Evolutionary conservation across 2,888 invertebrate species (phyloP), one percentile per base, ranked within the genome.

Genomic region (Bugulina stolonifera): DNA sequence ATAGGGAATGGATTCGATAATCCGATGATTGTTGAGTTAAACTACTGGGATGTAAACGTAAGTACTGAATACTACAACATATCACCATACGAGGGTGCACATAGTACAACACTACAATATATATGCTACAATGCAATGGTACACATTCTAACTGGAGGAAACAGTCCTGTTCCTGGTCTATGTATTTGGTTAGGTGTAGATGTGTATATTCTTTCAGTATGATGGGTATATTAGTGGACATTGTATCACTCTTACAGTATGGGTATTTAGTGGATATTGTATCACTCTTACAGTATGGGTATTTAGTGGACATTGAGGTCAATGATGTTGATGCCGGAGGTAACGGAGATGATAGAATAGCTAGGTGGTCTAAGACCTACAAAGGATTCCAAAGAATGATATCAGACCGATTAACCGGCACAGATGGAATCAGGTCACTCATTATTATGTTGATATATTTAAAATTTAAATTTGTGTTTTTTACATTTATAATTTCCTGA

Each of bases 331-430:
- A 64, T 32, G 34, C 25, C n/a, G 64, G 64, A 32, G 64, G 64
- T 2, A 64, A 64, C n/a, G 64, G 64, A 64, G 34, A 27, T 32
- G 64, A 64, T 34, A 5, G 25, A n/a, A 64, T 64, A 32, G 64
- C 64, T 14, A 32, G 18, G 32, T 64, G 64, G 64, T 32, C 25
- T 3, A 55, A 25, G 23, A 25, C 22, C 23, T 55, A 55, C 25
- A 18, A n/a, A 55, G 10, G n/a, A 18, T 5, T 25, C n/a, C 10
- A 10, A 14, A n/a, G 25, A 5, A n/a, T 14, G 5, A 23, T n/a
- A 5, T n/a, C 23, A 18, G 5, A 25, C 5, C 3, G 5, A 32
- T 32, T 64, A 5, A 64, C 2, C 10, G 64, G 64, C 14, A 14
- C 2, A 34, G 32, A 64, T 5, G 32, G 32, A 2, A 64, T 64